Conservation (phyloP, 2,113 vertebrate genomes). For the Hemibagrus wyckioides region DNA sequence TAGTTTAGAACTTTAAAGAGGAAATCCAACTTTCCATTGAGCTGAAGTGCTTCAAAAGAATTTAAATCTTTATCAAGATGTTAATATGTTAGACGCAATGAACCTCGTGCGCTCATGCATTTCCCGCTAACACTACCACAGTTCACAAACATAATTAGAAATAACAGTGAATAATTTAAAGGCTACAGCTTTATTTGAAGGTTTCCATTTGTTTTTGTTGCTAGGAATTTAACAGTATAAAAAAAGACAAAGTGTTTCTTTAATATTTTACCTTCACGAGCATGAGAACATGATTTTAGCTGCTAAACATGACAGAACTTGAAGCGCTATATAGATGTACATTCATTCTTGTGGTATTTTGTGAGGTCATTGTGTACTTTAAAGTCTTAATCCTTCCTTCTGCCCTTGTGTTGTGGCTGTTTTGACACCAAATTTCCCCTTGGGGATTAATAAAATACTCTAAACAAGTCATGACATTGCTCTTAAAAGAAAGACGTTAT, state of each 20-base stretch:
- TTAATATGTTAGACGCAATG: neutral
- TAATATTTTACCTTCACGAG: neutral
- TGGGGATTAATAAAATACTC: neutral
- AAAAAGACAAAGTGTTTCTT: neutral
- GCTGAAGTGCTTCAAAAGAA: neutral
- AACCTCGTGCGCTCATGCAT: neutral
- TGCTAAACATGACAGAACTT: too few species aligned
- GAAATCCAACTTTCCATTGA: neutral
- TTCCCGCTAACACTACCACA: neutral
- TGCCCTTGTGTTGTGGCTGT: too few species aligned
- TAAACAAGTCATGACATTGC: neutral
- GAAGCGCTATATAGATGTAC: too few species aligned
- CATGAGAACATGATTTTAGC: too few species aligned
- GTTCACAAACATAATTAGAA: neutral
- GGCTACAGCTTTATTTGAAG: neutral
- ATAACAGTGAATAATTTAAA: neutral
- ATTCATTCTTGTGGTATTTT: too few species aligned
- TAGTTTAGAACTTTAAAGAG: neutral
- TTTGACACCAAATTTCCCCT: neutral
- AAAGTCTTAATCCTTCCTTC: too few species aligned
- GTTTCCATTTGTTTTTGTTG: neutral
- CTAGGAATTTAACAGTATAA: neutral
- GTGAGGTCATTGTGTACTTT: too few species aligned
- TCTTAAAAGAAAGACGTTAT: neutral
- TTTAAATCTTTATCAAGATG: neutral